Evolutionary conservation across 2,797 vertebrate genomes (phyloP).

Genomic region (Ibycter americanus): DNA sequence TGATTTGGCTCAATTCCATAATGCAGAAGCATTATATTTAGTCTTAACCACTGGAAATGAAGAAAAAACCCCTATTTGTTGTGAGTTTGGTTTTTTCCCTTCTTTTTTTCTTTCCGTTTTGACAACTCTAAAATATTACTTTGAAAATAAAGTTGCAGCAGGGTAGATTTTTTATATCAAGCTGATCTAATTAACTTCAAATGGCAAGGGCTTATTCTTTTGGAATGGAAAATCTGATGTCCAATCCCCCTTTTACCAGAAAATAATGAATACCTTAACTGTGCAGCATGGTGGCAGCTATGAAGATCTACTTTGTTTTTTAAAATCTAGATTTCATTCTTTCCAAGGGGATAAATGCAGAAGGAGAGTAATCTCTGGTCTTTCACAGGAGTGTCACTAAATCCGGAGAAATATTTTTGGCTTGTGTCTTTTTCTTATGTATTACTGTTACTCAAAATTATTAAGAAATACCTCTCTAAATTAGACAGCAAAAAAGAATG

Average conservation of each 20-base stretch:
- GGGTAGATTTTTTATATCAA: not conserved
- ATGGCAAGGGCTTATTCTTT: not conserved
- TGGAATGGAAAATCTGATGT: not conserved
- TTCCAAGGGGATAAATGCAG: not conserved
- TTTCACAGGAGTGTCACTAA: not conserved
- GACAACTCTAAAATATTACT: not conserved
- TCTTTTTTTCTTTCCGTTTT: not conserved
- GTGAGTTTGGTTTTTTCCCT: fast-evolving
- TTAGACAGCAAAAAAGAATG: not conserved
- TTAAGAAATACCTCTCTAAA: not conserved
- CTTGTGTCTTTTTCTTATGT: not conserved
- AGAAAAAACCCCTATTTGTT: not conserved
- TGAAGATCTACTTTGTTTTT: not conserved
- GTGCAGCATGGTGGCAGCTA: not conserved
- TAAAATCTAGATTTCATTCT: not conserved
- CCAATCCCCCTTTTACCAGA: not conserved
- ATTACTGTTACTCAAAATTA: not conserved
- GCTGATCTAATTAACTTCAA: not conserved
- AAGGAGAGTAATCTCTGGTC: not conserved
- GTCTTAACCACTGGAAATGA: not conserved
- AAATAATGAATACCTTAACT: not conserved
- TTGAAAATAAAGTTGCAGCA: not conserved
- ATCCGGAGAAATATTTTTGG: not conserved
- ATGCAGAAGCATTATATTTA: not conserved
- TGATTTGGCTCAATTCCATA: not conserved